phyloP scores from a whole-genome alignment of 2,888 invertebrate species.

The Entomobrya proxima region DNA sequence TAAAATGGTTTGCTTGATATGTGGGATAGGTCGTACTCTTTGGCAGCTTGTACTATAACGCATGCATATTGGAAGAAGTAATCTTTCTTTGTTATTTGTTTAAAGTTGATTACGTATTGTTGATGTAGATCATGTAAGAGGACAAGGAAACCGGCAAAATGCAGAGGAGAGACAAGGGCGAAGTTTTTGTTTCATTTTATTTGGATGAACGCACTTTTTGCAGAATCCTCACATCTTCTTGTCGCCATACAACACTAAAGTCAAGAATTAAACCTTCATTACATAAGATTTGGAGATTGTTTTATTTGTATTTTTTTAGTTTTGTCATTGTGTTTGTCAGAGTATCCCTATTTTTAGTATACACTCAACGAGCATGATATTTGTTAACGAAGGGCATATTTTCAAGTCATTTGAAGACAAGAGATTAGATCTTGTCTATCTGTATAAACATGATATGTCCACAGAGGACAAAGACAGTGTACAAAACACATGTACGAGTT shows the following conservation, averaged over 20 bases:
- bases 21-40: not conserved
- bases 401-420: not conserved
- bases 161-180: conserved; percentile 43
- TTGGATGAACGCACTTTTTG: not conserved
- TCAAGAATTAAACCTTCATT: not conserved
- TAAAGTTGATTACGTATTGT: not conserved
- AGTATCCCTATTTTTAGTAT: not conserved
- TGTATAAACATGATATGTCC: not conserved
- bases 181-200: not conserved
- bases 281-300: not conserved
- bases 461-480: not conserved
- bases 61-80: not conserved
- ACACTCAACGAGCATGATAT: conserved; percentile 3
- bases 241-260: not conserved
- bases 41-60: not conserved
- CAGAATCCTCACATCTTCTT: too few species aligned
- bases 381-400: not conserved
- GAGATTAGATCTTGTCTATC: not conserved
- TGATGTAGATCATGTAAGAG: conserved; percentile 43
- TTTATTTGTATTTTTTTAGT: not conserved
- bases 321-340: not conserved
- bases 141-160: not conserved
- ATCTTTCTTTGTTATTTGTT: not conserved
- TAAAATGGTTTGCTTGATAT: not conserved
- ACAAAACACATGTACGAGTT: not conserved